Conservation (phyloP, 2,888 invertebrate genomes). For the Cheilosia urbana region DNA sequence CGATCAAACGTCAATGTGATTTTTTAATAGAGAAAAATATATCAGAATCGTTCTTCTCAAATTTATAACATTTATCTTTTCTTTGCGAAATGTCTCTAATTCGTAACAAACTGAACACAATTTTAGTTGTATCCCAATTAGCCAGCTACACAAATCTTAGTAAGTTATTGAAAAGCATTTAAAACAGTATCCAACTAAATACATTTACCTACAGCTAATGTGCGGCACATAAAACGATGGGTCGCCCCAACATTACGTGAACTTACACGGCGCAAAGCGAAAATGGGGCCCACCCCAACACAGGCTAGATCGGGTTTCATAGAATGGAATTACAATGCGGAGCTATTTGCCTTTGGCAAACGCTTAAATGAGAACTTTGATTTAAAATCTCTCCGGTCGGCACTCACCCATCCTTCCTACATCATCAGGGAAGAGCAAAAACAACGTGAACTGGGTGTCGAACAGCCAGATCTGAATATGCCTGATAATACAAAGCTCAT, state of each 20-base stretch:
- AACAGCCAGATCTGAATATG: slow-evolving; percentile 85
- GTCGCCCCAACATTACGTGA: slow-evolving; percentile 88
- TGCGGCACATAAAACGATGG: slow-evolving; percentile 85
- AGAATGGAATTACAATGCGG: slow-evolving; percentile 95
- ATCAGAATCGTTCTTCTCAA: neutral
- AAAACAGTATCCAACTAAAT: neutral
- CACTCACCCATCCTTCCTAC: slow-evolving; percentile 92
- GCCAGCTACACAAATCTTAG: slow-evolving; percentile 38
- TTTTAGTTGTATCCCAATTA: slow-evolving; percentile 44
- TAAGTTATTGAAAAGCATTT: neutral
- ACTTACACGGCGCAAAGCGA: slow-evolving; percentile 86
- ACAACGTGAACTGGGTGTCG: slow-evolving; percentile 89
- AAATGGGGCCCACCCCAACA: slow-evolving; percentile 85
- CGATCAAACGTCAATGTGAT: slow-evolving; percentile 43
- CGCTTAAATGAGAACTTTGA: slow-evolving; percentile 94
- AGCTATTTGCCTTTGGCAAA: slow-evolving; percentile 94
- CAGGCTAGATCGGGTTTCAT: slow-evolving; percentile 87
- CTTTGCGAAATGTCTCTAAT: slow-evolving; percentile 51
- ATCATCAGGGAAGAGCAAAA: slow-evolving; percentile 88
- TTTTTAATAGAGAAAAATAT: slow-evolving; percentile 10
- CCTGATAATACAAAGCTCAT: slow-evolving; percentile 89
- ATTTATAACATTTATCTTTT: neutral
- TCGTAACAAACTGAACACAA: slow-evolving; percentile 51
- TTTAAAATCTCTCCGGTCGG: slow-evolving; percentile 87
- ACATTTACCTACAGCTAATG: slow-evolving; percentile 40